A percentile compares a stretch with the other conserved stretches of the same genome.
phyloP scores from a whole-genome alignment of 2,888 invertebrate species.

The Cosmia pyralina region DNA sequence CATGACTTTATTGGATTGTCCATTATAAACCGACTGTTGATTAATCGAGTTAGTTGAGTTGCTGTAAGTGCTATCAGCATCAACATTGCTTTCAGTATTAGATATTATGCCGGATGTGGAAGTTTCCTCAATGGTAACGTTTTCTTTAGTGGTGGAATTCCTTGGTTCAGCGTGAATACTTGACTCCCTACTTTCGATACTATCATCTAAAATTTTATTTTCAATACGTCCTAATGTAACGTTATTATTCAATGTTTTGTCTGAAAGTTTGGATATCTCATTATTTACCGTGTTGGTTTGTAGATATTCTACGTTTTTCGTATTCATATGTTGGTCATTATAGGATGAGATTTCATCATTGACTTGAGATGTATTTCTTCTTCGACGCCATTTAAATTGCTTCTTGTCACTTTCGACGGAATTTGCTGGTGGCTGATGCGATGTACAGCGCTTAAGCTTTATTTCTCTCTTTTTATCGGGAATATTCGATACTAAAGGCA shows the following conservation, averaged over 20 bases:
- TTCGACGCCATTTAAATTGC: constrained; percentile 74
- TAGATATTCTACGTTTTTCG: constrained; percentile 8
- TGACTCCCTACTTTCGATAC: constrained; percentile 58
- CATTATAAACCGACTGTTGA: constrained; percentile 3
- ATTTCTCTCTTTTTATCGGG: constrained; percentile 60
- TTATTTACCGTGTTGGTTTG: constrained; percentile 10
- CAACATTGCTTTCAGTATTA: constrained; percentile 69
- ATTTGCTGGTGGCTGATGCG: constrained; percentile 31
- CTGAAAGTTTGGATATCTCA: constrained; percentile 1
- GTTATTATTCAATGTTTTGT: constrained; percentile 7
- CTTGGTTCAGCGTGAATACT: constrained; percentile 37
- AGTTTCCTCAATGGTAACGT: constrained; percentile 68
- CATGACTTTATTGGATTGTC: constrained; percentile 62
- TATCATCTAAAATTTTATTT: constrained; percentile 23
- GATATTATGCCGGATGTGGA: constrained; percentile 74
- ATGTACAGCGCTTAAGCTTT: constrained; percentile 64
- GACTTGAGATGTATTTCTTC: constrained; percentile 41
- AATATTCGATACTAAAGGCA: constrained; percentile 9
- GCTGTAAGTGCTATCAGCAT: constrained; percentile 55
- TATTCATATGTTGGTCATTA: constrained; percentile 37
- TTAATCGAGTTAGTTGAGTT: constrained; percentile 8
- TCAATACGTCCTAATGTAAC: constrained; percentile 1
- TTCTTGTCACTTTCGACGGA: constrained; percentile 57
- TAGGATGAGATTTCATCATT: constrained; percentile 9
- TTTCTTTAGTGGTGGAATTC: constrained; percentile 45